phyloP scores from a whole-genome alignment of 2,797 vertebrate genomes.

The Podargus strigoides region DNA sequence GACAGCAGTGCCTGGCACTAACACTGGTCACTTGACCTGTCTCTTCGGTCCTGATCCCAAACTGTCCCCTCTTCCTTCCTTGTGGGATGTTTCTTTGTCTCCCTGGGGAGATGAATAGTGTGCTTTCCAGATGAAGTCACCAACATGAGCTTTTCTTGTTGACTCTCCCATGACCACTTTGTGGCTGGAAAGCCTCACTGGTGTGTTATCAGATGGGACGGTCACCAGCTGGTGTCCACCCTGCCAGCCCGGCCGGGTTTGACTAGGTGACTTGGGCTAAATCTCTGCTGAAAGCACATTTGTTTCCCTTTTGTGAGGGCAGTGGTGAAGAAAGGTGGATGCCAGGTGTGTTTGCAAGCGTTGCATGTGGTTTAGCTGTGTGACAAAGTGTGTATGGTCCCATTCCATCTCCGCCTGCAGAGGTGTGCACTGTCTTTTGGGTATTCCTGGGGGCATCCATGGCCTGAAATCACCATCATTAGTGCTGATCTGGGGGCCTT shows the following conservation, averaged over 20 bases:
- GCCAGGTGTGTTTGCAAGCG: not conserved
- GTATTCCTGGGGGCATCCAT: not conserved
- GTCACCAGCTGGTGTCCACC: not conserved
- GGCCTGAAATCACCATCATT: not conserved
- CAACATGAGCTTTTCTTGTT: rapidly evolving
- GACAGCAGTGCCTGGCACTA: not conserved
- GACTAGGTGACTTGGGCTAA: not conserved
- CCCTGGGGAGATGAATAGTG: not conserved
- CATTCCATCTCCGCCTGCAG: not conserved
- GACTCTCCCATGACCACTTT: not conserved
- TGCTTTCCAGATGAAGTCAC: not conserved
- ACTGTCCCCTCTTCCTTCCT: not conserved
- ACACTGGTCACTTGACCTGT: not conserved
- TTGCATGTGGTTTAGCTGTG: rapidly evolving
- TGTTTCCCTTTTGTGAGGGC: not conserved
- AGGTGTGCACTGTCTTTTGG: not conserved
- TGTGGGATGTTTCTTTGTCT: not conserved
- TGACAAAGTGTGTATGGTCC: not conserved
- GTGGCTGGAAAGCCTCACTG: rapidly evolving
- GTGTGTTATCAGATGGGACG: not conserved
- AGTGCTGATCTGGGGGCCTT: not conserved
- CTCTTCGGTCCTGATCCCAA: not conserved
- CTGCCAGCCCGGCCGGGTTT: not conserved
- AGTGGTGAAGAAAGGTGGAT: not conserved
- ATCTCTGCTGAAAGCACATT: not conserved